Evolutionary conservation across 1,140 invertebrate genomes (phyloP).

Genomic region (Chironomus tepperi): DNA sequence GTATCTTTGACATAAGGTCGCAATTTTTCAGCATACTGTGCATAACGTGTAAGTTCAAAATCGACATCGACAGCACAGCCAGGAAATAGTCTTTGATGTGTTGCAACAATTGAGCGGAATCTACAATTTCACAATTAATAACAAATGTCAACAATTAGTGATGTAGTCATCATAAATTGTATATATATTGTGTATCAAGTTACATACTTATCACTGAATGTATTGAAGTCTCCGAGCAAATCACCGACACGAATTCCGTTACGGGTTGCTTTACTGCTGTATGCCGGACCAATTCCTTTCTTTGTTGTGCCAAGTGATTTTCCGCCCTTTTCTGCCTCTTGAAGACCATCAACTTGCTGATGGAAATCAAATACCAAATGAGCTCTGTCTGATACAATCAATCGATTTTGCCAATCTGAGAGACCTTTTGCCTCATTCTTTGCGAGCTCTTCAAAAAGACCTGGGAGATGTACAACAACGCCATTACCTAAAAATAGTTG

Average conservation of each 20-base stretch:
- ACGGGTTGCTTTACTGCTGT: conserved; percentile 91
- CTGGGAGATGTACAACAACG: conserved; percentile 92
- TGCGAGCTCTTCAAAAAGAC: conserved; percentile 89
- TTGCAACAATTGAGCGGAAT: conserved; percentile 69
- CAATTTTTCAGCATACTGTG: conserved; percentile 70
- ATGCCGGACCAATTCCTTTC: conserved; percentile 96
- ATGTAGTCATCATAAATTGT: too few species aligned
- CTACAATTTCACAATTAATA: conserved; percentile 42
- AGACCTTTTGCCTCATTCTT: conserved; percentile 90
- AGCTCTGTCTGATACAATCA: conserved; percentile 92
- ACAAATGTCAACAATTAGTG: background rate
- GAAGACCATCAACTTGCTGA: conserved; percentile 89
- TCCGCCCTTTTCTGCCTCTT: conserved; percentile 78
- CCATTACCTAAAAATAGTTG: conserved; percentile 78
- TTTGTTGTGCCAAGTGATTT: conserved; percentile 95
- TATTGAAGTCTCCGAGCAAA: conserved; percentile 80
- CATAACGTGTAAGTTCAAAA: conserved; percentile 70
- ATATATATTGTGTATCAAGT: too few species aligned
- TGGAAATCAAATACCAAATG: conserved; percentile 92
- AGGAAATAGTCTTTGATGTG: conserved; percentile 82
- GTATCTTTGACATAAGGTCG: conserved; percentile 86
- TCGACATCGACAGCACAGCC: conserved; percentile 77
- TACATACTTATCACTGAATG: conserved; percentile 76
- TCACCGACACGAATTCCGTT: conserved; percentile 91
- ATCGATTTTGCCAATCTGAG: conserved; percentile 67